phyloP scores from a whole-genome alignment of 1,140 invertebrate species.

The Tetramorium parvispinum region DNA sequence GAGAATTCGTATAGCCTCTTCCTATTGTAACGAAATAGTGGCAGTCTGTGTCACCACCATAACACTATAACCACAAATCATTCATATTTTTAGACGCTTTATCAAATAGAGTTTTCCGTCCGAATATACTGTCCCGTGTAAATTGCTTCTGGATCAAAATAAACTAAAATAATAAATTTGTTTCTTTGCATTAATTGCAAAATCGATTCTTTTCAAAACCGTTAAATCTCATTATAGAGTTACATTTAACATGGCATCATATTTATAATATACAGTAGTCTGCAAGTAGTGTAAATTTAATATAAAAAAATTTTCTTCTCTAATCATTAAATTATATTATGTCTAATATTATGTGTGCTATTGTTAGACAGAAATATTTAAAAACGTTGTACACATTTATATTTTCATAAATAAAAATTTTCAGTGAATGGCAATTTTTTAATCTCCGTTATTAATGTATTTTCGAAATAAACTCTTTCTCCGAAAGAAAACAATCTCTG shows the following conservation, averaged over 20 bases:
- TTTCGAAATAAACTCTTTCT: not conserved
- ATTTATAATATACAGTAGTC: not conserved
- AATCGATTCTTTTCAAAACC: not conserved
- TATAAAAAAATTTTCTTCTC: not conserved
- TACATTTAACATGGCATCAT: not conserved
- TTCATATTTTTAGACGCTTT: constrained; percentile 15
- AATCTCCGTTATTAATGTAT: not conserved
- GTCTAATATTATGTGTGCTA: not conserved
- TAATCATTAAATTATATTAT: not conserved
- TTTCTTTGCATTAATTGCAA: not conserved
- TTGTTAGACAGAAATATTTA: not conserved
- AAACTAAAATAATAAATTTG: not conserved
- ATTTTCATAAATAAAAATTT: not conserved
- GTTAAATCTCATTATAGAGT: not conserved
- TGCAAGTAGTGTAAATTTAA: not conserved
- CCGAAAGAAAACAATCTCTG: not conserved
- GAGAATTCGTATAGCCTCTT: constrained; percentile 60
- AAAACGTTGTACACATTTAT: not conserved
- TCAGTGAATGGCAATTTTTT: not conserved
- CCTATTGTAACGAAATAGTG: constrained; percentile 60
- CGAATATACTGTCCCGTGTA: constrained; percentile 16
- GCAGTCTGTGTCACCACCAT: constrained; percentile 33
- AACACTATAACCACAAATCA: constrained; percentile 61
- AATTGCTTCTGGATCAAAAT: constrained; percentile 27
- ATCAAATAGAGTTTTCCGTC: not conserved